Conservation (phyloP, 1,140 invertebrate species). For the Galleria mellonella region DNA sequence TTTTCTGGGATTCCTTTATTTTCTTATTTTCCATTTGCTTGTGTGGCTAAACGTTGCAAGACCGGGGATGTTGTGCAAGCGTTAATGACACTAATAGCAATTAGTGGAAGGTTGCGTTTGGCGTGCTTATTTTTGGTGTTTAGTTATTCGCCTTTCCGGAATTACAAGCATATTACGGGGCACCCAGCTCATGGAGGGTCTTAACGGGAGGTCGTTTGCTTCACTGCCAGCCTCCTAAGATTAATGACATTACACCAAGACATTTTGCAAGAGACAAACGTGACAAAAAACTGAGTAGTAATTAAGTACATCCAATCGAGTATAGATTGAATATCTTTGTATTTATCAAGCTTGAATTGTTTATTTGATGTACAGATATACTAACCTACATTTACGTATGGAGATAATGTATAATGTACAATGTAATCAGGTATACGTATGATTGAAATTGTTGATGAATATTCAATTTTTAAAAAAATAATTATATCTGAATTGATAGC, state of each 20-base stretch:
- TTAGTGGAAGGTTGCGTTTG: constrained; percentile 51
- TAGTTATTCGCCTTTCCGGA: constrained; percentile 43
- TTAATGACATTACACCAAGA: constrained; percentile 65
- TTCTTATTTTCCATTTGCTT: constrained; percentile 46
- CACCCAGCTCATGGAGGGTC: constrained; percentile 52
- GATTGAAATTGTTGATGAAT: too few species aligned
- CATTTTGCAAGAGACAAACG: constrained; percentile 61
- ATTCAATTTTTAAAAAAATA: too few species aligned
- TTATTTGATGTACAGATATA: too few species aligned
- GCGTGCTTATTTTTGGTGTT: constrained; percentile 39
- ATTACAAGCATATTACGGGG: constrained; percentile 61
- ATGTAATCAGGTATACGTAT: too few species aligned
- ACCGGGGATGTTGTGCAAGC: constrained; percentile 17
- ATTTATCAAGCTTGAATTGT: constrained; percentile 5
- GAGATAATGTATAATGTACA: too few species aligned
- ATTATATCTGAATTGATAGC: too few species aligned
- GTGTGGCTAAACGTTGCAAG: constrained; percentile 34
- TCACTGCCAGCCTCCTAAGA: constrained; percentile 64
- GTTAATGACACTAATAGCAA: constrained; percentile 57
- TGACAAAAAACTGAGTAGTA: constrained; percentile 53
- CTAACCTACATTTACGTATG: too few species aligned
- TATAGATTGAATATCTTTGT: constrained; percentile 2
- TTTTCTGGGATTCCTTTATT: constrained; percentile 55
- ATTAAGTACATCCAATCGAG: constrained; percentile 44
- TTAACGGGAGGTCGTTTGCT: constrained; percentile 70